Evolutionary conservation across 2,888 invertebrate genomes (phyloP).

Genomic region (Mesorhabditis spiculigera): DNA sequence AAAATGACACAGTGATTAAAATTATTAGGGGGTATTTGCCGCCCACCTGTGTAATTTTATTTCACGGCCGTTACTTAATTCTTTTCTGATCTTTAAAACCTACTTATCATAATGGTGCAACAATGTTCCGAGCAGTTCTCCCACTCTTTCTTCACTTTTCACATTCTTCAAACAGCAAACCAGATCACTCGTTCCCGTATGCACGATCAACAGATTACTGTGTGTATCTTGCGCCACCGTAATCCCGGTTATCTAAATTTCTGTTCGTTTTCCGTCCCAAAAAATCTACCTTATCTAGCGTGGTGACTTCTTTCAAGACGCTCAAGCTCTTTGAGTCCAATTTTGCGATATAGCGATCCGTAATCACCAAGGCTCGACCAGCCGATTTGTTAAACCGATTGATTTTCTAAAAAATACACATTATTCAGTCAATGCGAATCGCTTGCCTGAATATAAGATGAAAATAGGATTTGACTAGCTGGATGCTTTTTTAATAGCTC

Average conservation of each 20-base stretch:
- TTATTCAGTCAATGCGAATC: background rate
- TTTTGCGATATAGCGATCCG: constrained; percentile 62
- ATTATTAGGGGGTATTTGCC: no score
- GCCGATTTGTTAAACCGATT: constrained; percentile 62
- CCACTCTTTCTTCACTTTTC: constrained; percentile 60
- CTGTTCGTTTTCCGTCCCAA: constrained; percentile 2
- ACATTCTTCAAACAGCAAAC: constrained; percentile 59
- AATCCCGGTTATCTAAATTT: background rate
- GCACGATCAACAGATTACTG: constrained; percentile 62
- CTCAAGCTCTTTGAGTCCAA: constrained; percentile 63
- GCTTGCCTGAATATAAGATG: constrained; percentile 32
- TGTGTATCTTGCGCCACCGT: constrained; percentile 23
- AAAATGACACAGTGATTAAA: background rate
- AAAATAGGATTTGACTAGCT: constrained; percentile 41
- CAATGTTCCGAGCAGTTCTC: constrained; percentile 61
- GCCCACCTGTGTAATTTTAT: background rate
- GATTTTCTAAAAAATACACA: constrained; percentile 53
- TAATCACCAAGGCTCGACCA: constrained; percentile 60
- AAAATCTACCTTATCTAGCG: constrained; percentile 31
- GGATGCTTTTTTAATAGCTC: constrained; percentile 33
- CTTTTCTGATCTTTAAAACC: constrained; percentile 11
- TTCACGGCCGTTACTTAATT: background rate
- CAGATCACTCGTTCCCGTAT: constrained; percentile 62
- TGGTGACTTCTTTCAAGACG: constrained; percentile 59
- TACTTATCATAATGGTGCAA: constrained; percentile 58